phyloP scores from a whole-genome alignment of 2,113 vertebrate genomes.

The Gracilinanus agilis region DNA sequence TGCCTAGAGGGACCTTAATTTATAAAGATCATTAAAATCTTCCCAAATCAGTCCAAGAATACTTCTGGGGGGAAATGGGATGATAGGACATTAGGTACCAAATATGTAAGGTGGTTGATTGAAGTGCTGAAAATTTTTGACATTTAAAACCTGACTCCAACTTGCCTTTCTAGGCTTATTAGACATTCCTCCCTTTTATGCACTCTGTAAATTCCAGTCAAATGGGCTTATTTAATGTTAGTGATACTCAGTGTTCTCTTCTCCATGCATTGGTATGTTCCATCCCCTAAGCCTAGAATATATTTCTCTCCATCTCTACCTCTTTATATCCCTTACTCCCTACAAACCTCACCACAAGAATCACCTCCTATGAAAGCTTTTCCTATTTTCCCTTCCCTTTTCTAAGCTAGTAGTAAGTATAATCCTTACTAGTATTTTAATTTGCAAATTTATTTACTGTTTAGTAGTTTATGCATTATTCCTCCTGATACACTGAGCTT shows the following conservation, averaged over 20 bases:
- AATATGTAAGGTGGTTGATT: not conserved
- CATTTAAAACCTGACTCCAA: not conserved
- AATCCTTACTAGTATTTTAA: not conserved
- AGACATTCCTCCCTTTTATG: not conserved
- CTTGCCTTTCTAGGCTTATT: not conserved
- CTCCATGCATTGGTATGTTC: not conserved
- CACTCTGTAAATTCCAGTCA: not conserved
- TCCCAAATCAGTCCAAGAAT: constrained; percentile 49
- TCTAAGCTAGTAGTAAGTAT: not conserved
- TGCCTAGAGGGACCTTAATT: not conserved
- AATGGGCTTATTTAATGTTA: not conserved
- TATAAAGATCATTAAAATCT: constrained; percentile 39
- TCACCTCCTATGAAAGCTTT: no score
- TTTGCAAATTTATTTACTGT: not conserved
- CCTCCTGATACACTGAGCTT: not conserved
- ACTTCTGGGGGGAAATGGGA: constrained; percentile 28
- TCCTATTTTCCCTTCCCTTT: not conserved
- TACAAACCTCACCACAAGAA: not conserved
- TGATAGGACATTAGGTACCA: constrained; percentile 44
- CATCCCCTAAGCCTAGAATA: not conserved
- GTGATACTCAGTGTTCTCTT: not conserved
- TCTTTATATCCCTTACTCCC: not conserved
- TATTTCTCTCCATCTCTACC: not conserved
- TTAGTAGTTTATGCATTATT: not conserved
- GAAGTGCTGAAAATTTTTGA: not conserved